Base-by-base conservation (phyloP, 2,113 vertebrate genomes). In the Oostethus manadensis region DNA sequence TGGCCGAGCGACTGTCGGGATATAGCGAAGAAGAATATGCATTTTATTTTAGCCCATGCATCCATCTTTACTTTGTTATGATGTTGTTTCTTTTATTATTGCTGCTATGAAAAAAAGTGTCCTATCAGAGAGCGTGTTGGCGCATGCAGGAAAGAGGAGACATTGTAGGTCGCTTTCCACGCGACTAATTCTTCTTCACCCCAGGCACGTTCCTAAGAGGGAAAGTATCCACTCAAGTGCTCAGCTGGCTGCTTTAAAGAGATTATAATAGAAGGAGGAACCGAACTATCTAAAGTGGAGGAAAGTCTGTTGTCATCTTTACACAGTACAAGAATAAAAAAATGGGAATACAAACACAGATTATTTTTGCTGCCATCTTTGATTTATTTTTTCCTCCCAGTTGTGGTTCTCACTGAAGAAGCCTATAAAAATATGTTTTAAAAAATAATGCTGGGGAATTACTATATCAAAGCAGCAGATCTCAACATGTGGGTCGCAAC, bases 201-300 rank as follows among this genome's bases (percentile, higher is more conserved):
- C 13, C 38, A n/a, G 62, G 61, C 70, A n/a, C 51, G 46, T 66
- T 62, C 43, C 33, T 43, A 22, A 33, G 29, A 38, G 61, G 48
- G 26, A 33, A 40, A 26, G 62, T 54, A 18, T 38, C 58, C 50
- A 42, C 47, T 48, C 17, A n/a, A n/a, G 66, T 10, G 11, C 57
- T 56, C 43, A 16, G 22, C 51, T 45, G 42, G 35, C 54, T 11
- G 35, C 10, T 61, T 71, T 51, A 9, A 10, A 35, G 42, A 18
- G 50, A 60, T 59, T 58, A 58, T 51, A n/a, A 56, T 16, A 18
- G n/a, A 51, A 45, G 33, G n/a, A 51, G 10, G 44, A 56, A 57
- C 9, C 23, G 26, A 58, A 21, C 51, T 21, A 50, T 62, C 16
- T 17, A 18, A 20, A 62, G 10, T 54, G 11, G 29, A 54, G 33